These are phyloP conservation scores for Solea solea DNA, from an alignment of 2,113 vertebrate genomes.

Conservation along the genomic window DNA sequence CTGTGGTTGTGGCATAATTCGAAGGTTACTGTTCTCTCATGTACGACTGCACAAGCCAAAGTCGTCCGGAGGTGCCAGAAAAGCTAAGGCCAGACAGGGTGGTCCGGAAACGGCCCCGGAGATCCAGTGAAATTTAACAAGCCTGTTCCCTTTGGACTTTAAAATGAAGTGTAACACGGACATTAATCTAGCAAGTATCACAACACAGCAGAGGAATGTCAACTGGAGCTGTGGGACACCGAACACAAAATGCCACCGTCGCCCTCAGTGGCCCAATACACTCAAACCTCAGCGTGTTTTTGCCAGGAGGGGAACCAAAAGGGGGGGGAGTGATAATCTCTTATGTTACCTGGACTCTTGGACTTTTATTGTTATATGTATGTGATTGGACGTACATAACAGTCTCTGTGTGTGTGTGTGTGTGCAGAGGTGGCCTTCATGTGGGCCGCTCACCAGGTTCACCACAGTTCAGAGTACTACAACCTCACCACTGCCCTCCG, in stretches of 20 bases:
- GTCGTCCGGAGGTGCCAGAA: constrained; percentile 62
- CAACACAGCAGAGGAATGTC: constrained; percentile 73
- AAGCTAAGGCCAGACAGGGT: constrained; percentile 67
- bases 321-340: constrained; percentile 34
- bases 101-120: constrained; percentile 72
- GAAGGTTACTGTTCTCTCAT: constrained; percentile 59
- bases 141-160: constrained; percentile 71
- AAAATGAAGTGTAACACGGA: constrained; percentile 74
- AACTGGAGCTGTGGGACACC: constrained; percentile 67
- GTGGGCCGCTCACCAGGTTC: constrained; percentile 94
- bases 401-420: not conserved
- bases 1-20: constrained; percentile 50
- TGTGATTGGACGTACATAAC: not conserved
- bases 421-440: constrained; percentile 90
- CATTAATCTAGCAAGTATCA: constrained; percentile 79
- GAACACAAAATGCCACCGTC: not conserved
- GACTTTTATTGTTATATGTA: not conserved
- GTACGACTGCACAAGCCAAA: constrained; percentile 43
- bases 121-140: constrained; percentile 77
- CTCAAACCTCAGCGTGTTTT: constrained; percentile 38
- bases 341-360: constrained; percentile 32
- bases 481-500: constrained; percentile 92
- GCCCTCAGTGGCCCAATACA: constrained; percentile 13
- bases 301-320: constrained; percentile 18
- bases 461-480: constrained; percentile 95